Evolutionary conservation across 2,113 vertebrate genomes (phyloP).

Genomic region (Pycnonotus jocosus): DNA sequence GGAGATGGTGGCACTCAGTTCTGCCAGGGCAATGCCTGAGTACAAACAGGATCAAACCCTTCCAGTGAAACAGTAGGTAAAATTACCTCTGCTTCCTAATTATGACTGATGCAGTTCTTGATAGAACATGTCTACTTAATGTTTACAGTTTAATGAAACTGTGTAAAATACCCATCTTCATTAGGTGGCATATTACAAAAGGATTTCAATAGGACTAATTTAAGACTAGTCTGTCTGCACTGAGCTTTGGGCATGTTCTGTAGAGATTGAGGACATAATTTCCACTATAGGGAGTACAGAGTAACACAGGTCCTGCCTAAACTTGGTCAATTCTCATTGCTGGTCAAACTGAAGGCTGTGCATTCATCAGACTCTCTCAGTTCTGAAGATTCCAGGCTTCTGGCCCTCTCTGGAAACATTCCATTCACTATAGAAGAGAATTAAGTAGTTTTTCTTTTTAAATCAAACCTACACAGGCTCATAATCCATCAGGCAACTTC

Average conservation of each 20-base stretch:
- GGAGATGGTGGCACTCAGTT: not conserved
- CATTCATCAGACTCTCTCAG: not conserved
- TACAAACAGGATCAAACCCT: not conserved
- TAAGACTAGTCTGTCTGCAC: not conserved
- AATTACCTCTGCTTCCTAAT: not conserved
- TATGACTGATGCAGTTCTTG: not conserved
- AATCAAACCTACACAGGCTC: slow-evolving; percentile 50
- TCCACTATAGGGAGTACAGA: not conserved
- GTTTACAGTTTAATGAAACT: not conserved
- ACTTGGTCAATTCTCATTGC: not conserved
- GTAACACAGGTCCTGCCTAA: not conserved
- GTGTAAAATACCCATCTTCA: not conserved
- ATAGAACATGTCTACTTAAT: not conserved
- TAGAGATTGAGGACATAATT: not conserved
- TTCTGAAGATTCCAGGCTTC: not conserved
- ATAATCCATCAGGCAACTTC: slow-evolving; percentile 58
- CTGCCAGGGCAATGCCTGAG: not conserved
- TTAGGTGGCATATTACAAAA: not conserved
- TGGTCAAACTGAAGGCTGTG: not conserved
- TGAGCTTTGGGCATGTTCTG: not conserved
- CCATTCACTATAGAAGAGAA: not conserved
- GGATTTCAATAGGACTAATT: not conserved
- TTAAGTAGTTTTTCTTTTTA: slow-evolving; percentile 47
- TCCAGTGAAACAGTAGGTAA: not conserved
- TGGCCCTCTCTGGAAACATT: not conserved